Evolutionary conservation across 2,113 vertebrate species (phyloP).

Genomic region (Apistogramma diplotaenia): DNA sequence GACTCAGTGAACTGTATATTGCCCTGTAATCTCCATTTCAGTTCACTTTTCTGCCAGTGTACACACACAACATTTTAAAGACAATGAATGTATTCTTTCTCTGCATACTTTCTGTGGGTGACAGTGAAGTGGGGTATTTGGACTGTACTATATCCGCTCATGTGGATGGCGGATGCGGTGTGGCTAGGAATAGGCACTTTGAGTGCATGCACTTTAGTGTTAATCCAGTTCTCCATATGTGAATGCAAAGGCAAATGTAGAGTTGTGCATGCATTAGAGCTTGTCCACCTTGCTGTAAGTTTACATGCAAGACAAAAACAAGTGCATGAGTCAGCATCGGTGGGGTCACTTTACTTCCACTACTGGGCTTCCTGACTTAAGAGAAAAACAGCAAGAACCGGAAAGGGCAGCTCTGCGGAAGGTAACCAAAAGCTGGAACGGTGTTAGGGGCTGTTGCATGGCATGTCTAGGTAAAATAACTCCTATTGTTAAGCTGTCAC

Average conservation of each 20-base stretch:
- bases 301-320: neutral
- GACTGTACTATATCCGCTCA: slow-evolving; percentile 23
- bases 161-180: slow-evolving; percentile 16
- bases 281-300: neutral
- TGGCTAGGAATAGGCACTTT: neutral
- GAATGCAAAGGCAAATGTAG: neutral
- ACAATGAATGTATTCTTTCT: slow-evolving; percentile 48
- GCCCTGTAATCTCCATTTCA: slow-evolving; percentile 7
- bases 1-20: slow-evolving; percentile 29
- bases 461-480: slow-evolving; percentile 6
- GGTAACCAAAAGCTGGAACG: neutral
- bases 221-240: neutral
- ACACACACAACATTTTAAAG: slow-evolving; percentile 23
- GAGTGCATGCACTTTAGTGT: neutral
- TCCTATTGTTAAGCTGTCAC: slow-evolving; percentile 25
- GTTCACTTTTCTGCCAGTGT: slow-evolving; percentile 37
- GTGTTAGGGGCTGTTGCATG: neutral
- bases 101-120: slow-evolving; percentile 29
- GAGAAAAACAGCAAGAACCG: neutral
- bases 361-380: slow-evolving; percentile 20
- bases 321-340: neutral
- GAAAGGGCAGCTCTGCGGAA: neutral
- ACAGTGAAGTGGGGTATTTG: slow-evolving; percentile 29
- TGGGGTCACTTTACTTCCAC: neutral
- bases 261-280: neutral